These are phyloP conservation scores for Otocyon megalotis DNA, from an alignment of 2,113 vertebrate species.

Conservation along the genomic window DNA sequence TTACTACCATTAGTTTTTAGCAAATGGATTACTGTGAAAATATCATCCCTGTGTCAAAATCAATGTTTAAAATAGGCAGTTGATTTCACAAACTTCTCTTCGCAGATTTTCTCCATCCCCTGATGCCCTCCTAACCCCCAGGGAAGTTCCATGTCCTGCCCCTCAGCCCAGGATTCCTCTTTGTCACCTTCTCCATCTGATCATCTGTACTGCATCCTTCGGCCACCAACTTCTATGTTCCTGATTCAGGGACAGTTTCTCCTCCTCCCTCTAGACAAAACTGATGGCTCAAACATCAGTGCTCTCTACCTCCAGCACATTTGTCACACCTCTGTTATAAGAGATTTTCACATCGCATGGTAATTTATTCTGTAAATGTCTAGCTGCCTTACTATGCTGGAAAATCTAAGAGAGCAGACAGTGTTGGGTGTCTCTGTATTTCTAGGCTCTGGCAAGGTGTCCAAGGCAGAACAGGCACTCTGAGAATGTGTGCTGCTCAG, in stretches of 20 bases:
- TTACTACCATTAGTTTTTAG: not conserved
- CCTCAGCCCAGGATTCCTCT: too few species aligned
- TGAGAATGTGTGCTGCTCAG: not conserved
- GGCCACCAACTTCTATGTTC: not conserved
- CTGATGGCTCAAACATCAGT: not conserved
- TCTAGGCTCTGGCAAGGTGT: not conserved
- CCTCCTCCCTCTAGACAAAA: not conserved
- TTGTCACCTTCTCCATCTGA: not conserved
- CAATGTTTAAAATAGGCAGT: not conserved
- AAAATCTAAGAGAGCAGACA: not conserved
- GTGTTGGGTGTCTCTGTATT: not conserved
- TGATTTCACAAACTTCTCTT: not conserved
- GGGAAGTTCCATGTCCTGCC: not conserved
- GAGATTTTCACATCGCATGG: not conserved
- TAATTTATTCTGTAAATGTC: not conserved
- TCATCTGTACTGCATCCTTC: rapidly evolving
- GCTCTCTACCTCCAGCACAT: rapidly evolving
- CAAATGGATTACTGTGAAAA: conserved; percentile 25
- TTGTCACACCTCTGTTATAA: not conserved
- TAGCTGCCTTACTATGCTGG: not conserved
- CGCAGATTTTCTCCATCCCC: not conserved
- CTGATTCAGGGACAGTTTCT: too few species aligned
- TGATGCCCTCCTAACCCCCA: rapidly evolving
- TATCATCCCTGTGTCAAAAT: not conserved
- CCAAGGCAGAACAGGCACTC: too few species aligned